Conservation (phyloP, 35 echinoderm and acorn worm species). For the Anneissia japonica region DNA sequence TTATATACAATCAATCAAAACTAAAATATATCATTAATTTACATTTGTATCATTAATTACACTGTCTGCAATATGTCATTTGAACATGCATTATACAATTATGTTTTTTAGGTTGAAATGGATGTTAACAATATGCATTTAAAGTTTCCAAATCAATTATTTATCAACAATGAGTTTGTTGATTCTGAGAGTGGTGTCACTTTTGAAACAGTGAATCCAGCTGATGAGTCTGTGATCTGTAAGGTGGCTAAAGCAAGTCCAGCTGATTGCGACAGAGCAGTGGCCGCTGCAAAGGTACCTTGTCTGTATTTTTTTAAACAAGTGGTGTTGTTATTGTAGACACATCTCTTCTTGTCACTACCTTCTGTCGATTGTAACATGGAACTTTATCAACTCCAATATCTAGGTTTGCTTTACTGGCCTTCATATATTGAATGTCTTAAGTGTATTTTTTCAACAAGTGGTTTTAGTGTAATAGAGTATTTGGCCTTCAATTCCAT, state of each 20-base stretch:
- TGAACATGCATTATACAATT: background rate
- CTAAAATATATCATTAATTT: background rate
- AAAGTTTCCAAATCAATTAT: constrained; percentile 85
- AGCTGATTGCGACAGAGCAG: constrained; percentile 65
- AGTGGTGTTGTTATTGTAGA: background rate
- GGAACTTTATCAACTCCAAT: no score
- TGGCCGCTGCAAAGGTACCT: constrained; percentile 79
- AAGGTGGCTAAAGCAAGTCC: constrained; percentile 74
- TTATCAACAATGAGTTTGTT: constrained; percentile 96
- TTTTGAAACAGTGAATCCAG: constrained; percentile 88
- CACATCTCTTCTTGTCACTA: background rate
- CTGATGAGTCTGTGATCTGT: constrained; percentile 93
- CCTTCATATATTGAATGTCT: no score
- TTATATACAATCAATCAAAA: no score
- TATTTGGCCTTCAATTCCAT: no score
- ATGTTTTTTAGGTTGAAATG: constrained; percentile 70
- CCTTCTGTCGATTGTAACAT: no score
- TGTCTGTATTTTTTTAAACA: background rate
- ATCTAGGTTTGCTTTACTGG: no score
- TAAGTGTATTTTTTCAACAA: no score
- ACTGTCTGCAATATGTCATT: background rate
- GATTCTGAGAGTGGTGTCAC: constrained; percentile 73
- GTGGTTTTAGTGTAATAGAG: no score
- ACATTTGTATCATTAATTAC: background rate
- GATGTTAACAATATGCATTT: constrained; percentile 93